Conservation (phyloP, 2,113 vertebrate genomes). For the Turnix velox region DNA sequence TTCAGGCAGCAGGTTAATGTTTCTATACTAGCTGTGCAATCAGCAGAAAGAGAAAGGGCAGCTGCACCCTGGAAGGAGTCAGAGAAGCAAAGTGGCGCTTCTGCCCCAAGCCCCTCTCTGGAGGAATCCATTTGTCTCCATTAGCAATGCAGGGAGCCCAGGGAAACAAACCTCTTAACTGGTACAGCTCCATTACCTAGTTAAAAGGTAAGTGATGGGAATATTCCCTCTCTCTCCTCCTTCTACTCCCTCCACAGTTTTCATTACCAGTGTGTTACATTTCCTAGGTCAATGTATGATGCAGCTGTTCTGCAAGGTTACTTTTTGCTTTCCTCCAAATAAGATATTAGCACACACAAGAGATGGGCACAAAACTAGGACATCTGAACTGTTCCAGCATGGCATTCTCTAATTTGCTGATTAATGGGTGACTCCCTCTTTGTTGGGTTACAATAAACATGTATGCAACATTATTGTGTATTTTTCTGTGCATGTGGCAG, state of each 20-base stretch:
- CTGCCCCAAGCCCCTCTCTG: fast-evolving
- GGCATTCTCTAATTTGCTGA: not conserved
- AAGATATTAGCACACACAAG: not conserved
- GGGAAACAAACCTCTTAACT: not conserved
- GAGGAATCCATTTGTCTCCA: not conserved
- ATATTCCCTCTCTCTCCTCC: not conserved
- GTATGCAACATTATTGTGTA: fast-evolving
- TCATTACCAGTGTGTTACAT: not conserved
- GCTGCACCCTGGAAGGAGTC: not conserved
- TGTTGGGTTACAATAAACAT: fast-evolving
- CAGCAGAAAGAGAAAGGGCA: not conserved
- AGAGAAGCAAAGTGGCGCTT: not conserved
- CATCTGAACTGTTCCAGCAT: not conserved
- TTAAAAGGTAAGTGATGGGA: not conserved
- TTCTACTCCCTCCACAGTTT: not conserved
- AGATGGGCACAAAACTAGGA: not conserved
- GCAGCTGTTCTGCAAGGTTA: not conserved
- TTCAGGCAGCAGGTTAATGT: not conserved
- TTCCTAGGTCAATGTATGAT: not conserved
- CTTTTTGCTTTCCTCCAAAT: not conserved
- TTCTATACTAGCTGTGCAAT: not conserved
- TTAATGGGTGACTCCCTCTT: not conserved
- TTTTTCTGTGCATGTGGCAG: not conserved
- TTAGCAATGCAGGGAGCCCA: not conserved
- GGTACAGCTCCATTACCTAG: not conserved